phyloP scores from a whole-genome alignment of 2,113 vertebrate genomes.

The Clarias macrocephalus region DNA sequence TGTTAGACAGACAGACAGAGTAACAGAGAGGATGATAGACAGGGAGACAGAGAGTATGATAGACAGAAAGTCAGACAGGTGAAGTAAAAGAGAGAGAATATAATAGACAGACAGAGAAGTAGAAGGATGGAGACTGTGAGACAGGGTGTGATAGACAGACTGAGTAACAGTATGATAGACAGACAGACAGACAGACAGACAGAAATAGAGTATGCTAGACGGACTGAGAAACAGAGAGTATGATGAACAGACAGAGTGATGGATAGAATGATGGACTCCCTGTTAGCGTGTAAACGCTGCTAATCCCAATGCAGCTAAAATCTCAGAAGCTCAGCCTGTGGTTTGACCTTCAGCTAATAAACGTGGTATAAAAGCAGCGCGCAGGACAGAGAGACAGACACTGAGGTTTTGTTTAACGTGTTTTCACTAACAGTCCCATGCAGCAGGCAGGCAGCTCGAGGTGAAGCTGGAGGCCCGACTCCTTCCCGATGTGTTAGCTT shows the following conservation, averaged over 20 bases:
- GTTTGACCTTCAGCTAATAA: not conserved
- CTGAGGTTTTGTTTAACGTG: not conserved
- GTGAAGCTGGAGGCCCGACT: not conserved
- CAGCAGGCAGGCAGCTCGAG: not conserved
- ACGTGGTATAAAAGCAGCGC: not conserved
- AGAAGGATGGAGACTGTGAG: not conserved
- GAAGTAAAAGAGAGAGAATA: no score
- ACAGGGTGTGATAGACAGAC: no score
- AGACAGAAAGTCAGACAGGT: not conserved
- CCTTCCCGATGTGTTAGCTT: not conserved
- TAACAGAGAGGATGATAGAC: not conserved
- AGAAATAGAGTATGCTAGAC: no score
- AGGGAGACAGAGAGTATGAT: not conserved
- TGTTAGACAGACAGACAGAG: not conserved
- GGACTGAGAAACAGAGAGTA: not conserved
- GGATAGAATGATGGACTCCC: no score
- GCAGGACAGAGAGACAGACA: not conserved
- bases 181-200: no score
- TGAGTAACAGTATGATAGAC: not conserved
- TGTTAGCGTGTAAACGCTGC: not conserved
- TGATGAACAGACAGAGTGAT: no score
- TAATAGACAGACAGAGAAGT: not conserved
- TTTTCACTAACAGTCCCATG: not conserved
- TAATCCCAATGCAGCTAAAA: not conserved
- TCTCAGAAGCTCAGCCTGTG: not conserved